phyloP scores from a whole-genome alignment of 2,888 invertebrate species.

The Apamea monoglypha region DNA sequence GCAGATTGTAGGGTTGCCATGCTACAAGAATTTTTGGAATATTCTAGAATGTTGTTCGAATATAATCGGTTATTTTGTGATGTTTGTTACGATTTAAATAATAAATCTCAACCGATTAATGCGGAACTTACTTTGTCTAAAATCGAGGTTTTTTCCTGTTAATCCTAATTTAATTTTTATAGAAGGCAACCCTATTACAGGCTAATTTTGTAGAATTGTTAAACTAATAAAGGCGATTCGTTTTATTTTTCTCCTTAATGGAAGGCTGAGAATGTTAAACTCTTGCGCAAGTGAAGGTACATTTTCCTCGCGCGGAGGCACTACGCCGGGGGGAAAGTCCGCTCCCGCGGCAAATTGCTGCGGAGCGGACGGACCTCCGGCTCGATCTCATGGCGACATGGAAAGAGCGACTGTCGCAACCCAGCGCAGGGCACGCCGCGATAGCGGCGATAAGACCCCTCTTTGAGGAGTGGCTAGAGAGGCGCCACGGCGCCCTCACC shows the following conservation, averaged over 20 bases:
- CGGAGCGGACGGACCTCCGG: no score
- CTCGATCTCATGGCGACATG: no score
- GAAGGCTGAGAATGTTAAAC: conserved; percentile 19
- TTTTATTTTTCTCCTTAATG: conserved; percentile 37
- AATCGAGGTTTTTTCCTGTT: neutral
- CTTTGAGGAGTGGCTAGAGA: no score
- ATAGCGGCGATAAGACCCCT: no score
- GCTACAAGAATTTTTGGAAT: neutral
- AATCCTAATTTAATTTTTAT: neutral
- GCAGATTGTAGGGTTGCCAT: conserved; percentile 50
- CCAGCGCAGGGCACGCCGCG: no score
- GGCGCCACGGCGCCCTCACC: no score
- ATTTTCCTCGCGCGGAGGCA: no score
- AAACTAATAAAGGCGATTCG: conserved; percentile 45
- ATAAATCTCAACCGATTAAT: neutral
- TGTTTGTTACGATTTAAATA: neutral
- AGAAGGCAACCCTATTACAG: conserved; percentile 43
- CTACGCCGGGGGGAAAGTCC: no score
- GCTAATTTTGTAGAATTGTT: conserved; percentile 49
- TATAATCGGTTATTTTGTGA: neutral
- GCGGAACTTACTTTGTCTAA: neutral
- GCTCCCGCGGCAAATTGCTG: no score
- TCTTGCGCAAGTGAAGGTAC: conserved; percentile 28
- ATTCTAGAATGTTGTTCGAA: neutral
- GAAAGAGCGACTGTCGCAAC: no score